Base-by-base conservation (phyloP, 2,113 vertebrate genomes). In the Cisticola juncidis region DNA sequence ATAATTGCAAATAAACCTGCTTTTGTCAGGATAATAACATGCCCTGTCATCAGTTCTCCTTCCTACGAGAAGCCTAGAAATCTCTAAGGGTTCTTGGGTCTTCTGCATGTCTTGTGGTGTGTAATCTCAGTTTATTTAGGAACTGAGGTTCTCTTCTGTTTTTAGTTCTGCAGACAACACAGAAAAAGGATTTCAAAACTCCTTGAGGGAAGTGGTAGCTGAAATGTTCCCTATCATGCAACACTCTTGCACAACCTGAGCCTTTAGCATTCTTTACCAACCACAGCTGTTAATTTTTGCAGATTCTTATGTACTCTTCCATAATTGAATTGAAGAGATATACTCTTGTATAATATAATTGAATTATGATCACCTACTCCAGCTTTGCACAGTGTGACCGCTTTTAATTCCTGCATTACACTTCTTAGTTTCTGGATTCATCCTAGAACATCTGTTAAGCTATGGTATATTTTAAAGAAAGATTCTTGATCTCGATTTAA, bases 171-270 rank as follows among this genome's bases (percentile, higher is more conserved):
- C 80, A 94, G 86, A 91, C 17, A 85, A 64, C 26, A 72, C 28
- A 87, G 54, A 86, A 94, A 93, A 90, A 62, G 62, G 60, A 93
- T 97, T 95, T 95, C 88, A 94, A 94, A 97, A 97, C 92, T 81
- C 40, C 58, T 94, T 74, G 35, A 84, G 81, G 86, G 95, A 97
- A 97, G 93, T 94, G 50, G 51, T 36, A 70, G 19, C 48, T 81
- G 45, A 81, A 91, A 86, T 4, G 3, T 91, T 53, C 47, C 72
- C 40, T 62, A 26, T 44, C 22, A 9, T 44, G 36, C 10, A 79
- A 25, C 60, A 40, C 21, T 74, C 64, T 93, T 93, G 80, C 82
- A 96, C n/a, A 90, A 82, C 1, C 1, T 31, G 20, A 54, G 6
- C 20, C 36, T 78, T 85, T 36, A 90, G 38, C 50, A 70, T 36